These are phyloP conservation scores for Zaprionus obscuricornis DNA, from an alignment of 2,888 invertebrate genomes.

Conservation along the genomic window DNA sequence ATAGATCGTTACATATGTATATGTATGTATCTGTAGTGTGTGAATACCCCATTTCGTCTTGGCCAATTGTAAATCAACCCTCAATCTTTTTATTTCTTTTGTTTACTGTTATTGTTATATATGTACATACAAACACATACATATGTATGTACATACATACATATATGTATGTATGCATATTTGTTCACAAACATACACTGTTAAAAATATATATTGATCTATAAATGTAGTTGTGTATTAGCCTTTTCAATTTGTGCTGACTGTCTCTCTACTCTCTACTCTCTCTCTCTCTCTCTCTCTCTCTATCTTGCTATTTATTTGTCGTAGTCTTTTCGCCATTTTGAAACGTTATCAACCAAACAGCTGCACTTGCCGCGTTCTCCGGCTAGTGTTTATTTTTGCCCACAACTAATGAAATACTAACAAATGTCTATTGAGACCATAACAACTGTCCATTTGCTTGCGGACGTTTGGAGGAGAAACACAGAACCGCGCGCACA, in stretches of 20 bases:
- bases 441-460: conserved; percentile 66
- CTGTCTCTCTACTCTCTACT: too few relatives aligned
- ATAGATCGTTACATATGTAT: conserved; percentile 34
- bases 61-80: conserved; percentile 41
- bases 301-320: too few relatives aligned
- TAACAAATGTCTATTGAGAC: too few relatives aligned
- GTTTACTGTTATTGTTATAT: conserved; percentile 3
- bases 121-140: too few relatives aligned
- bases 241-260: too few relatives aligned
- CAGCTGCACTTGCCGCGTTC: conserved; percentile 7
- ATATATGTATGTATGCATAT: conserved; percentile 1
- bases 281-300: too few relatives aligned
- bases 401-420: conserved; percentile 11
- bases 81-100: conserved; percentile 5
- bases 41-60: conserved; percentile 30
- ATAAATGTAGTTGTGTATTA: too few relatives aligned
- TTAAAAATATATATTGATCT: too few relatives aligned
- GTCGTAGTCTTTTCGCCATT: too few relatives aligned
- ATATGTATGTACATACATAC: neutral
- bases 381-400: conserved; percentile 41
- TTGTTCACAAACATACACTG: too few relatives aligned
- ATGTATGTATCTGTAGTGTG: too few relatives aligned
- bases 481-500: conserved; percentile 40
- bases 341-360: conserved; percentile 18
- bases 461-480: conserved; percentile 53